phyloP scores from a whole-genome alignment of 2,888 invertebrate genomes.

The Crossocerus cetratus region DNA sequence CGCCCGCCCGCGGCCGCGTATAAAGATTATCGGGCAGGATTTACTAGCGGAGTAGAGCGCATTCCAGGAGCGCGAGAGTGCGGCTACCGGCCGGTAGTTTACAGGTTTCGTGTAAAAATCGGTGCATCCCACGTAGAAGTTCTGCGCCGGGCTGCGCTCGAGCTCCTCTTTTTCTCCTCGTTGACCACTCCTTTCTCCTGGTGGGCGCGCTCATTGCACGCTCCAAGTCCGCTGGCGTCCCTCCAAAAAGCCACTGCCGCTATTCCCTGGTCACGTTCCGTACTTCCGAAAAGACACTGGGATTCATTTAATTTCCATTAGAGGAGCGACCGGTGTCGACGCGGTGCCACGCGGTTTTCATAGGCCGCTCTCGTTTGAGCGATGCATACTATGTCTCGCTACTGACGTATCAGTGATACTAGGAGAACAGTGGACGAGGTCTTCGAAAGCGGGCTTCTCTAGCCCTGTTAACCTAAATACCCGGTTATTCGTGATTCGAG shows the following conservation, averaged over 20 bases:
- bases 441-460: not conserved
- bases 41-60: constrained; percentile 4
- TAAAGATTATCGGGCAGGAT: constrained; percentile 5
- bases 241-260: too few species aligned
- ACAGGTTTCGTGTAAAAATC: constrained; percentile 13
- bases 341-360: not conserved
- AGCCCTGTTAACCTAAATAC: constrained; percentile 1
- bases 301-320: constrained; percentile 62
- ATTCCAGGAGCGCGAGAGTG: not conserved
- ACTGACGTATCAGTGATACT: not conserved
- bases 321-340: constrained; percentile 7
- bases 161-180: constrained; percentile 1
- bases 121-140: constrained; percentile 2
- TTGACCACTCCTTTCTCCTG: not conserved
- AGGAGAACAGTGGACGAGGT: not conserved
- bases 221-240: not conserved
- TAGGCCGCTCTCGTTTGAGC: not conserved
- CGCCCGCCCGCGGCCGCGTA: not conserved
- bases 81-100: not conserved
- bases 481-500: not conserved
- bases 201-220: not conserved
- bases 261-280: constrained; percentile 36
- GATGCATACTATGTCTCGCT: not conserved
- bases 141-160: not conserved
- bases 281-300: constrained; percentile 51